Conservation (phyloP, 2,888 invertebrate genomes). For the Pseudococcus longispinus region DNA sequence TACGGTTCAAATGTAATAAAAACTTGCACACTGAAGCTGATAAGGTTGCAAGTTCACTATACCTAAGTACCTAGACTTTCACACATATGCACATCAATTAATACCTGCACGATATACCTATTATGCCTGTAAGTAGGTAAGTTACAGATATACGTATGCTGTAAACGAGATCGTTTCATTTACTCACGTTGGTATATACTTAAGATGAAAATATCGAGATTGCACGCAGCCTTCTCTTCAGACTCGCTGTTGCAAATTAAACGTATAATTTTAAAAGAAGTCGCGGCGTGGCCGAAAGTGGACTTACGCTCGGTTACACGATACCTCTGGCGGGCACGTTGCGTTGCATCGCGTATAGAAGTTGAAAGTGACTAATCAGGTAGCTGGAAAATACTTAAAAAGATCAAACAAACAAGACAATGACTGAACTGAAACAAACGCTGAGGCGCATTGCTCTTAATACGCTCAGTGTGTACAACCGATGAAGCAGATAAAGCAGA, state of each 20-base stretch:
- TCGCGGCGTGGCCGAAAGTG: neutral
- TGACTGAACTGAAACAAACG: neutral
- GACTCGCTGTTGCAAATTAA: slow-evolving; percentile 31
- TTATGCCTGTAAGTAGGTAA: neutral
- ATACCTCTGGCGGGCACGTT: slow-evolving; percentile 13
- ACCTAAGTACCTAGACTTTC: too few species aligned
- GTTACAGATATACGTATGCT: too few species aligned
- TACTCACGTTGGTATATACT: neutral
- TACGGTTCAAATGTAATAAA: too few species aligned
- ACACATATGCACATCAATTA: too few species aligned
- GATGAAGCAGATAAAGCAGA: neutral
- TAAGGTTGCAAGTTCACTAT: too few species aligned
- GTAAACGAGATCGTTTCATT: neutral
- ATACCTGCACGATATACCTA: too few species aligned
- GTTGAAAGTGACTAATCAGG: slow-evolving; percentile 49
- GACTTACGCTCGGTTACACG: neutral
- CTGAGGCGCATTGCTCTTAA: neutral
- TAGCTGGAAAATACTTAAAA: slow-evolving; percentile 43
- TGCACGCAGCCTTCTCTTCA: neutral
- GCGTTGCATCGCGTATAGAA: neutral
- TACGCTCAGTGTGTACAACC: neutral
- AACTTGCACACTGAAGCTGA: too few species aligned
- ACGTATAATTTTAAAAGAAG: slow-evolving; percentile 33
- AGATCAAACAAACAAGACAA: slow-evolving; percentile 13
- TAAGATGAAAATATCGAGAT: neutral